These are phyloP conservation scores for Drosophila pruinosa DNA, from an alignment of 1,140 invertebrate species.

Conservation along the genomic window DNA sequence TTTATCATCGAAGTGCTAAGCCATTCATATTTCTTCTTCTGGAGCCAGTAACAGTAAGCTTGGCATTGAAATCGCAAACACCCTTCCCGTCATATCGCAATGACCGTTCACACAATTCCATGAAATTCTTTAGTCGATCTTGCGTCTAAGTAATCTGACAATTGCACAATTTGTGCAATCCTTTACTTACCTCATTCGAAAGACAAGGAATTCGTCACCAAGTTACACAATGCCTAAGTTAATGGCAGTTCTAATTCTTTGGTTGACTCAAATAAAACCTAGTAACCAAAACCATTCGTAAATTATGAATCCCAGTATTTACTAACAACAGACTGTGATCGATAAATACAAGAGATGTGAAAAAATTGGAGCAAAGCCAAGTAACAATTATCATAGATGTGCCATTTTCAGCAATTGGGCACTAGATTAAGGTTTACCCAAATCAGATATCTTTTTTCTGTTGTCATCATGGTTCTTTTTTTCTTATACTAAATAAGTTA, in stretches of 20 bases:
- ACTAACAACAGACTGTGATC: too few species aligned
- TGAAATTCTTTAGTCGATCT: slow-evolving; percentile 30
- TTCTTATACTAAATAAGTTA: too few species aligned
- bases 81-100: slow-evolving; percentile 96
- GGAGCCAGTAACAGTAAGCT: slow-evolving; percentile 93
- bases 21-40: slow-evolving; percentile 95
- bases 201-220: slow-evolving; percentile 93
- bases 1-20: slow-evolving; percentile 93
- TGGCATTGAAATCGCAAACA: slow-evolving; percentile 94
- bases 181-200: slow-evolving; percentile 92
- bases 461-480: too few species aligned
- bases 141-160: slow-evolving; percentile 50
- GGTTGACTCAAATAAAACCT: slow-evolving; percentile 61
- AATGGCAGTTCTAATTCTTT: slow-evolving; percentile 89
- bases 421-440: too few species aligned
- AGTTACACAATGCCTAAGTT: slow-evolving; percentile 94
- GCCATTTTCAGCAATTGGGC: too few species aligned
- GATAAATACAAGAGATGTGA: too few species aligned
- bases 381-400: too few species aligned
- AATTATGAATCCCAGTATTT: too few species aligned
- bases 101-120: slow-evolving; percentile 85
- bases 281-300: too few species aligned
- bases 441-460: too few species aligned
- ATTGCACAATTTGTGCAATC: slow-evolving; percentile 93
- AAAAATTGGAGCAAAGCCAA: too few species aligned